A percentile compares a stretch with the other conserved stretches of the same genome.
Evolutionary conservation across 2,888 invertebrate genomes (phyloP).

Genomic region (Eretmocerus hayati): DNA sequence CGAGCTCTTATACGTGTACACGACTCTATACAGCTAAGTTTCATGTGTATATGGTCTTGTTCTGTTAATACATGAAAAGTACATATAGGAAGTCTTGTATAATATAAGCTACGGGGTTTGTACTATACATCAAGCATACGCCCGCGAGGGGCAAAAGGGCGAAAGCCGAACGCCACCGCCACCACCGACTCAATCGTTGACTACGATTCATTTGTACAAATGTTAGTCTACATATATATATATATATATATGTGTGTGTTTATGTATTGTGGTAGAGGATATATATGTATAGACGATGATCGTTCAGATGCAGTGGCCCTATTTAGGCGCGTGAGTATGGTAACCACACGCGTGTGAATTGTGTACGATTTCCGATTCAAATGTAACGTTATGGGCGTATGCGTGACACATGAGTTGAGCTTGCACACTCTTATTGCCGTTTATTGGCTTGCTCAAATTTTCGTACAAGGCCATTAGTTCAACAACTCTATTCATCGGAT

Average conservation of each 20-base stretch:
- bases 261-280: too few species aligned
- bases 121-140: too few species aligned
- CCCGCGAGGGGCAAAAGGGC: too few species aligned
- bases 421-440: neutral
- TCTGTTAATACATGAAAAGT: too few species aligned
- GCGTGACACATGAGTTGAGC: neutral
- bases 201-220: neutral
- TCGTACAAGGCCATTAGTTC: too few species aligned
- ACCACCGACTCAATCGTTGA: neutral
- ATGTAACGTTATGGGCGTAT: neutral
- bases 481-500: neutral
- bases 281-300: too few species aligned
- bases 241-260: neutral
- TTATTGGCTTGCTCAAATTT: too few species aligned
- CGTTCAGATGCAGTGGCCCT: too few species aligned
- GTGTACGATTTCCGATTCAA: conserved; percentile 9
- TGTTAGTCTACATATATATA: neutral
- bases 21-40: neutral
- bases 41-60: neutral
- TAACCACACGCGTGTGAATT: conserved; percentile 20
- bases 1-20: conserved; percentile 24
- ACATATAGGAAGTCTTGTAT: too few species aligned
- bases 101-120: too few species aligned
- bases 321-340: neutral
- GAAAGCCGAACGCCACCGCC: neutral